These are phyloP conservation scores for Axea sp. DNA, from an alignment of 2,888 invertebrate species.

Conservation along the genomic window DNA sequence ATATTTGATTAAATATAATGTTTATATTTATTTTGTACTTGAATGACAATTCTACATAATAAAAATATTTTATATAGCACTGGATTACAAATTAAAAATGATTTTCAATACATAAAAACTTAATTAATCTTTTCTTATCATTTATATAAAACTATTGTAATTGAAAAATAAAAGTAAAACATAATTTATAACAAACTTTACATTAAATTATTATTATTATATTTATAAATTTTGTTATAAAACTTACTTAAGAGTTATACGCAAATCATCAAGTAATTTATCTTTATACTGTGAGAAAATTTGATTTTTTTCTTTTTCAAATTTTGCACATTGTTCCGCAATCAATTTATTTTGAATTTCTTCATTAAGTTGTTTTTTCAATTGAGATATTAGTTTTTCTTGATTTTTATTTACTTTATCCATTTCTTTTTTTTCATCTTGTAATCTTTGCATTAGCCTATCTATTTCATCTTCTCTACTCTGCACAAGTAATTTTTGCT, in stretches of 20 bases:
- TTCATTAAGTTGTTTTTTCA: conserved; percentile 47
- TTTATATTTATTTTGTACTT: not conserved
- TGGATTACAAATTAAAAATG: no score
- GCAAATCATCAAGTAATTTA: conserved; percentile 54
- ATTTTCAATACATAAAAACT: no score
- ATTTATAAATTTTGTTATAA: conserved; percentile 3
- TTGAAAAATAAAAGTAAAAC: no score
- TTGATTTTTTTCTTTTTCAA: conserved; percentile 53
- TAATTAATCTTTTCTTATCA: no score
- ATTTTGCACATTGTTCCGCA: conserved; percentile 42
- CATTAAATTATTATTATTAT: no score
- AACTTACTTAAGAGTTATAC: conserved; percentile 42
- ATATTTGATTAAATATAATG: not conserved
- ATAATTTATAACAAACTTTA: no score
- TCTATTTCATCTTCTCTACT: no score
- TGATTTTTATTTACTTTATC: conserved; percentile 43
- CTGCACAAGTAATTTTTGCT: conserved; percentile 33
- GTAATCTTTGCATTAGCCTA: conserved; percentile 20
- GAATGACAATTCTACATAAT: no score
- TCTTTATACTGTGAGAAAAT: conserved; percentile 47
- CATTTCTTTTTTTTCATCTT: conserved; percentile 44
- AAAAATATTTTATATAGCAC: no score
- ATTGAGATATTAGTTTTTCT: conserved; percentile 37
- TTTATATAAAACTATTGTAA: no score
- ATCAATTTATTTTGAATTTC: conserved; percentile 45